Percentiles rank a stretch among this genome's conserved stretches.
Conservation (phyloP, 2,888 invertebrate genomes). For the Pseudeuparius sepicola region DNA sequence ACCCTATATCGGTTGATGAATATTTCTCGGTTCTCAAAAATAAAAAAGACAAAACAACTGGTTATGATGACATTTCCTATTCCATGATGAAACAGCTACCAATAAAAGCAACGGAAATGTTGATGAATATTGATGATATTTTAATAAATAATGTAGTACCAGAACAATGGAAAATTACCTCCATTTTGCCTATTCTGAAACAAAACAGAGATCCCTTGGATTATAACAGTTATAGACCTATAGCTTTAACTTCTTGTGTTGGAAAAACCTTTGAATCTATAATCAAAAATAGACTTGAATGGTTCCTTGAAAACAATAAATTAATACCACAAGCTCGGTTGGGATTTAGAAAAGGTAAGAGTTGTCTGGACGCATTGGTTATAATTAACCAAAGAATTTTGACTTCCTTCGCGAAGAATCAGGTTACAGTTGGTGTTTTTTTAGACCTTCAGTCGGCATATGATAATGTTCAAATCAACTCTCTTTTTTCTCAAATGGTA, state of each 20-base stretch:
- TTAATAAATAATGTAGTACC: background rate
- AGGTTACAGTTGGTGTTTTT: conserved; percentile 6
- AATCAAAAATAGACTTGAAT: conserved; percentile 10
- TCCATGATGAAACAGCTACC: conserved; percentile 9
- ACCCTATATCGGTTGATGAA: no score
- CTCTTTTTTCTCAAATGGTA: no score
- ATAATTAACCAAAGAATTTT: background rate
- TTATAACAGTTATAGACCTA: conserved; percentile 9
- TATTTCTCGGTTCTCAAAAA: no score
- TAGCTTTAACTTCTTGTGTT: conserved; percentile 9
- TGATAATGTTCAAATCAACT: conserved; percentile 10
- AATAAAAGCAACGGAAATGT: background rate
- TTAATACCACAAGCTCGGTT: conserved; percentile 4
- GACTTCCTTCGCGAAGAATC: conserved; percentile 3
- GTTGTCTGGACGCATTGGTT: background rate
- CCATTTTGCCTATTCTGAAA: conserved; percentile 9
- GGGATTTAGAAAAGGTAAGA: conserved; percentile 12
- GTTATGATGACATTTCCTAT: conserved; percentile 9
- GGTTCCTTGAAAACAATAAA: conserved; percentile 6
- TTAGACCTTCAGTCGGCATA: conserved; percentile 11
- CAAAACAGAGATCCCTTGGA: conserved; percentile 5
- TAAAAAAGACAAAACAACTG: conserved; percentile 9
- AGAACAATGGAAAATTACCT: conserved; percentile 3
- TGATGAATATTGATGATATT: conserved; percentile 3
- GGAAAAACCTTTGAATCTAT: conserved; percentile 10